Conservation (phyloP, 2,797 vertebrate genomes). For the Lithobates sylvaticus region DNA sequence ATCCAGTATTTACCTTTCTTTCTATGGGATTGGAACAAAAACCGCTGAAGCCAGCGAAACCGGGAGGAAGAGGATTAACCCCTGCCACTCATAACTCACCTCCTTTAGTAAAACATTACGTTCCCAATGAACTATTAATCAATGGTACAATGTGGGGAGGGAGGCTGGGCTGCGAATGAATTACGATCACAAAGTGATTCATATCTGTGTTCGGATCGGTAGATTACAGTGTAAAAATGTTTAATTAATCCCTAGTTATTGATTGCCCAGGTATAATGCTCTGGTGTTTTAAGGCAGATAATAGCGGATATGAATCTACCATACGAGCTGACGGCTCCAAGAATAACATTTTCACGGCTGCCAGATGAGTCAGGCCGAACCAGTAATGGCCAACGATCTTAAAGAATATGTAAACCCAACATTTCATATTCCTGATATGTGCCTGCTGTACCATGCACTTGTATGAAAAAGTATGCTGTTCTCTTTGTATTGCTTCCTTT, state of each 20-base stretch:
- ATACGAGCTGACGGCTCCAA: not conserved
- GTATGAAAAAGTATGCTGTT: too few relatives aligned
- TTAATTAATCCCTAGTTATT: conserved; percentile 28
- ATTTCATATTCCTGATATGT: too few relatives aligned
- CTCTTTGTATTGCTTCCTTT: too few relatives aligned
- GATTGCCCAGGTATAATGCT: conserved; percentile 21
- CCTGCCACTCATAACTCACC: conserved; percentile 34
- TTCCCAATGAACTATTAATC: conserved; percentile 27
- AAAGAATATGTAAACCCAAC: too few relatives aligned
- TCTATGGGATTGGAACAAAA: conserved; percentile 40
- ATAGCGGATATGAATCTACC: not conserved
- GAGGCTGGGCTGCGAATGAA: conserved; percentile 25
- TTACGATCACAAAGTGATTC: conserved; percentile 20
- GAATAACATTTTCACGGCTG: not conserved
- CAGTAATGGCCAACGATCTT: not conserved
- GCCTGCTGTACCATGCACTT: too few relatives aligned
- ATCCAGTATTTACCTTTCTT: conserved; percentile 20
- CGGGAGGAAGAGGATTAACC: conserved; percentile 25
- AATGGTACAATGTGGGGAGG: conserved; percentile 26
- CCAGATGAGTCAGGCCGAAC: not conserved
- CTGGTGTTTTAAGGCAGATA: conserved; percentile 14
- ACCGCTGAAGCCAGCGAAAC: conserved; percentile 42
- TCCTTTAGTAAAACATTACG: not conserved
- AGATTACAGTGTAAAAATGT: conserved; percentile 35
- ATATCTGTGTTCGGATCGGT: conserved; percentile 5